Evolutionary conservation across 1,140 invertebrate genomes (phyloP).

Genomic region (Bombus terrestris): DNA sequence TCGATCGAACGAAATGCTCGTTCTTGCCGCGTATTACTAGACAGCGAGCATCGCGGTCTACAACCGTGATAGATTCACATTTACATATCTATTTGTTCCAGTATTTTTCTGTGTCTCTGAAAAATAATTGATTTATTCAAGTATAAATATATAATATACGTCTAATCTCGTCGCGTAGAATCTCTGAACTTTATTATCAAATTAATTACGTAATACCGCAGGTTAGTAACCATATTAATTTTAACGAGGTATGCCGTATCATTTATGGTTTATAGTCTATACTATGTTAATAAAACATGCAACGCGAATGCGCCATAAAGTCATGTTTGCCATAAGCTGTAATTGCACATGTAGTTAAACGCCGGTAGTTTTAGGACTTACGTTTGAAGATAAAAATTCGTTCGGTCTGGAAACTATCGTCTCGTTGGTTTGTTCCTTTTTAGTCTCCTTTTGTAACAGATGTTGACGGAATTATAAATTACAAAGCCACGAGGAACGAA

Average conservation of each 20-base stretch:
- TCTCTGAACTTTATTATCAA: background rate
- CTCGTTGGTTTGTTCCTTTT: constrained; percentile 4
- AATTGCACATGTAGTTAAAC: constrained; percentile 32
- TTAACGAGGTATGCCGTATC: no score
- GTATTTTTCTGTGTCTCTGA: no score
- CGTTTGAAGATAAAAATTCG: background rate
- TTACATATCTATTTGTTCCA: background rate
- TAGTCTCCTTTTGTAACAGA: constrained; percentile 14
- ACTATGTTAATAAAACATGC: constrained; percentile 12
- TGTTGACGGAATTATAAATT: constrained; percentile 47
- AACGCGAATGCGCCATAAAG: background rate
- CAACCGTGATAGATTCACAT: background rate
- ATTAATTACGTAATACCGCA: no score
- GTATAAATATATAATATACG: no score
- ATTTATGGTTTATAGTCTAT: background rate
- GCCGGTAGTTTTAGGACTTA: background rate
- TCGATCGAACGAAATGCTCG: background rate
- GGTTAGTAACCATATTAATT: background rate
- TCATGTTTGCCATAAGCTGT: background rate
- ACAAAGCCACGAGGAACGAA: background rate
- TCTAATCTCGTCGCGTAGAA: background rate
- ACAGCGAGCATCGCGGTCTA: background rate
- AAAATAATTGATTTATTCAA: no score
- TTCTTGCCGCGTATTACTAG: background rate
- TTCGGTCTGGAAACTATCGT: constrained; percentile 1